A percentile compares a stretch with the other conserved stretches of the same genome.
phyloP scores from a whole-genome alignment of 2,888 invertebrate genomes.

The Agonopterix alstromeriana region DNA sequence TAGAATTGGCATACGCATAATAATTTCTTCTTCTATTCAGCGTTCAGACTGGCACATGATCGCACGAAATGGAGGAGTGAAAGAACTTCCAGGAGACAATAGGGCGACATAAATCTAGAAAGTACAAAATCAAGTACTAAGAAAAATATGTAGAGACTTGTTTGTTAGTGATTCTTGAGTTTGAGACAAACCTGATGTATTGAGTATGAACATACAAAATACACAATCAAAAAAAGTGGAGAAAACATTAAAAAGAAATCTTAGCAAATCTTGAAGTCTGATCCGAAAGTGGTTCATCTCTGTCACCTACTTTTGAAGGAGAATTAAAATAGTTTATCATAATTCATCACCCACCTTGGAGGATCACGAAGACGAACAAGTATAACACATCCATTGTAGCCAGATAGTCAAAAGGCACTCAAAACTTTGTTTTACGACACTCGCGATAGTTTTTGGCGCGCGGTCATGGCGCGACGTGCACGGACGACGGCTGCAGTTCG shows the following conservation, averaged over 20 bases:
- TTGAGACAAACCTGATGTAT: too few relatives aligned
- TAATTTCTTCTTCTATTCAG: too few relatives aligned
- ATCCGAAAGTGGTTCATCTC: constrained; percentile 6
- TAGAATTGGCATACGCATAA: too few relatives aligned
- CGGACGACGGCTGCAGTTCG: constrained; percentile 28
- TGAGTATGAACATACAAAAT: background rate
- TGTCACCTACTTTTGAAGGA: constrained; percentile 5
- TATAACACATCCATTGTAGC: constrained; percentile 55
- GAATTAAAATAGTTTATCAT: background rate
- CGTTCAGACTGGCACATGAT: too few relatives aligned
- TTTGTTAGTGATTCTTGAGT: too few relatives aligned
- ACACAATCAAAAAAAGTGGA: background rate
- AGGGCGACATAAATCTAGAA: too few relatives aligned
- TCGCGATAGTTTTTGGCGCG: constrained; percentile 42
- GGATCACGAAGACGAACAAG: constrained; percentile 32
- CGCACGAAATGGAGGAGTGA: too few relatives aligned
- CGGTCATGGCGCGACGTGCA: constrained; percentile 44
- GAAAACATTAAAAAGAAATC: background rate
- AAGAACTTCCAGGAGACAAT: too few relatives aligned
- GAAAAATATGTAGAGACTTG: too few relatives aligned
- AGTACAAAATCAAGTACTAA: too few relatives aligned
- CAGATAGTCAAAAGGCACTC: constrained; percentile 29
- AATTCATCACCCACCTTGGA: constrained; percentile 37
- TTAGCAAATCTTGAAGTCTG: background rate
- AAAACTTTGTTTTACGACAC: constrained; percentile 36